Conservation (phyloP, 2,888 invertebrate genomes). For the Hipparchia semele region DNA sequence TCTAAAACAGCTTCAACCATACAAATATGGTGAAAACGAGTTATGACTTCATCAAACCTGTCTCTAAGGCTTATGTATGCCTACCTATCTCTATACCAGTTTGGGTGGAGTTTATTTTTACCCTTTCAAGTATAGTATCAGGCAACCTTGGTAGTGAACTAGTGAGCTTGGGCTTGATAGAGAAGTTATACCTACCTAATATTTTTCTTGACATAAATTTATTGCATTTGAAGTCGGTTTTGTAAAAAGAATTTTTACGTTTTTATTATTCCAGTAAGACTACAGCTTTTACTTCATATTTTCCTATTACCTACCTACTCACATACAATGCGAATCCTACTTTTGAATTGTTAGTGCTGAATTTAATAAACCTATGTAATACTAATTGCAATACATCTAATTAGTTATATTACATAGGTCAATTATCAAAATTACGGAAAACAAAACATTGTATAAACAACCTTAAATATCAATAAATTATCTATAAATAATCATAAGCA, state of each 20-base stretch:
- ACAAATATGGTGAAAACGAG: neutral
- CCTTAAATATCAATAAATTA: no score
- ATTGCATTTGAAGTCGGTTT: no score
- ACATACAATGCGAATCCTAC: neutral
- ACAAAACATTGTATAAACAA: no score
- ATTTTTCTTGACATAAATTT: no score
- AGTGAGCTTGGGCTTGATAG: neutral
- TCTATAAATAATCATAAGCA: no score
- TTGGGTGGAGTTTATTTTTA: conserved; percentile 12
- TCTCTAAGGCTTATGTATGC: neutral
- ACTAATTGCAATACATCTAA: no score
- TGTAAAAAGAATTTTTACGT: no score
- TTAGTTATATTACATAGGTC: no score
- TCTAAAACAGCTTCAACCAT: conserved; percentile 5
- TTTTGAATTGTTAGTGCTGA: neutral
- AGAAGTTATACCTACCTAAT: neutral
- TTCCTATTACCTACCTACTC: neutral
- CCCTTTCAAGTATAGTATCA: neutral
- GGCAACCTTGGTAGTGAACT: neutral
- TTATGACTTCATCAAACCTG: neutral
- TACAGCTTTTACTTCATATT: neutral
- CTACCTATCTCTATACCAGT: conserved; percentile 2
- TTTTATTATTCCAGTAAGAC: no score
- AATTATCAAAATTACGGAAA: no score
- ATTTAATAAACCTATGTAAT: no score